Percentiles rank a stretch among this genome's conserved stretches.
phyloP scores from a whole-genome alignment of 2,113 vertebrate species.

The Lamprotornis superbus region DNA sequence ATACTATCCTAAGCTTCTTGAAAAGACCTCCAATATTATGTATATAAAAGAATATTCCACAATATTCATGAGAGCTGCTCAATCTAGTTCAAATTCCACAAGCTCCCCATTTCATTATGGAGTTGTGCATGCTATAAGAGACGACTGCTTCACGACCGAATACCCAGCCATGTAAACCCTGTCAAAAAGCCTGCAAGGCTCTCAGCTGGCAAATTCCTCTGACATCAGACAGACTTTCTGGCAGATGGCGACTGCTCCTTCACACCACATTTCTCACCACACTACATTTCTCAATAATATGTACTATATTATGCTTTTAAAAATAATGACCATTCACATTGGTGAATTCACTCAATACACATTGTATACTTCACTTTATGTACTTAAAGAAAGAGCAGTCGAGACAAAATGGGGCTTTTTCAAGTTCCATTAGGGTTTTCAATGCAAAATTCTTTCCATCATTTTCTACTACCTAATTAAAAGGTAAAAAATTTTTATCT shows the following conservation, averaged over 20 bases:
- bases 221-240: not conserved
- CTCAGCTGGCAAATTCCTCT: not conserved
- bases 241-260: not conserved
- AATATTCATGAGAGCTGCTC: not conserved
- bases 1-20: not conserved
- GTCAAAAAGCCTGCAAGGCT: not conserved
- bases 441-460: not conserved
- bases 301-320: not conserved
- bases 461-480: not conserved
- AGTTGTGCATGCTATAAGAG: accelerated
- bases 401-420: not conserved
- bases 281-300: not conserved
- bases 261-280: not conserved
- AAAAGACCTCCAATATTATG: not conserved
- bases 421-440: not conserved
- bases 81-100: not conserved
- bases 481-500: not conserved
- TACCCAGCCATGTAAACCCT: accelerated
- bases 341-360: not conserved
- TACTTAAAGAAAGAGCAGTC: not conserved
- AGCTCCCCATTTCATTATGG: not conserved
- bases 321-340: not conserved
- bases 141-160: not conserved
- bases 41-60: not conserved
- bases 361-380: not conserved